Base-by-base conservation (phyloP, 1,140 invertebrate genomes). In the Pachyrhynchus sulphureomaculatus region DNA sequence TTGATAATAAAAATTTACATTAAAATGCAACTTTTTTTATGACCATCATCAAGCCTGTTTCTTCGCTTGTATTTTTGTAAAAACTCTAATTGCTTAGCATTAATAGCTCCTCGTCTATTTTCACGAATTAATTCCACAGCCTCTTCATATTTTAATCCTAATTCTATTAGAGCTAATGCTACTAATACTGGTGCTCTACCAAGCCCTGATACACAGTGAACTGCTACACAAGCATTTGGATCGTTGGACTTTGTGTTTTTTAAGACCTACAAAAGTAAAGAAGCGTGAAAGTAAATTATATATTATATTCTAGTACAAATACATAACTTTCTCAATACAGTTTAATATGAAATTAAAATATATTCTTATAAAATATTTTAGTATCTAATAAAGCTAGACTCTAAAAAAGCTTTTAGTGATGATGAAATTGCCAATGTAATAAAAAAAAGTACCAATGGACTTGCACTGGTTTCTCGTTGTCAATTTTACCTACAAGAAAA, bases 71-170 rank as follows among this genome's bases (percentile, higher is more conserved):
- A 95, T 72, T 89, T 87, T 75, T 92, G 87, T 66, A 95, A 80
- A 78, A 87, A 95, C 55, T 85, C 81, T 69, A 95, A 81, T 78
- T 95, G 92, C 76, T 91, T 93, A 13, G 90, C 80, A 75, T 95
- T 95, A 68, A 95, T 91, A 57, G 92, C 92, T 61, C 92, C 92
- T 62, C 91, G 83, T 66, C 91, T 83, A 76, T 93, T 91, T 88
- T 87, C 82, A 80, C 92, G 80, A 70, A 94, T 94, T 36, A 92
- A 79, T 74, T 91, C 88, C 34, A 95, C 90, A 47, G 92, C 91
- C 78, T 95, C 92, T 73, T 93, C 90, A 73, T 90, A 93, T 65
- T 90, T 90, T 79, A 94, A 87, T 36, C 92, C 92, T 39, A 92
- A 82, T 77, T 95, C 92, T 65, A 94, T 90, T 17, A 94, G 81